phyloP scores from a whole-genome alignment of 2,113 vertebrate species.

The Synodontis membranacea region DNA sequence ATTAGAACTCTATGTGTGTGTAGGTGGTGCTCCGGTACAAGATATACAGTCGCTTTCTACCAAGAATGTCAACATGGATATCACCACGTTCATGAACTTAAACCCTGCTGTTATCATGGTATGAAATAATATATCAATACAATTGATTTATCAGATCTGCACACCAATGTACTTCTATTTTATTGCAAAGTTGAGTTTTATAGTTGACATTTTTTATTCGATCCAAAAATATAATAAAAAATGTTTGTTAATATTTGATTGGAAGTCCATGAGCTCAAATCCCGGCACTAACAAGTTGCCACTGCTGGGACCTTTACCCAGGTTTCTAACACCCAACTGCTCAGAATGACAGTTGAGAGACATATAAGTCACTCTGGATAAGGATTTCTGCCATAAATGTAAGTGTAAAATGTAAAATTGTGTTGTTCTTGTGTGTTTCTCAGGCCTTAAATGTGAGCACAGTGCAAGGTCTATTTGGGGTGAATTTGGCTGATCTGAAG shows the following conservation, averaged over 20 bases:
- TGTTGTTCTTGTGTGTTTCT: background rate
- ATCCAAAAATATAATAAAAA: background rate
- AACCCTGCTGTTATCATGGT: constrained; percentile 38
- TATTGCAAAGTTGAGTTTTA: background rate
- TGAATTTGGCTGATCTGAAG: constrained; percentile 42
- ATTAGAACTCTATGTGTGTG: background rate
- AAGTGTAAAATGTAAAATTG: background rate
- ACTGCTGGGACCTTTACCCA: background rate
- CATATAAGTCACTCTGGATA: background rate
- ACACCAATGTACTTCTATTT: background rate
- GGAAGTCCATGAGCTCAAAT: background rate
- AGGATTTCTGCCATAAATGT: background rate
- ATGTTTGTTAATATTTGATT: background rate
- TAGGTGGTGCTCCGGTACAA: constrained; percentile 46
- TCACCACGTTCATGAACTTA: constrained; percentile 33
- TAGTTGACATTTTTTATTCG: background rate
- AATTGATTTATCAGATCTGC: background rate
- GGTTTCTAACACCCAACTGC: background rate
- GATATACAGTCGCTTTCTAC: constrained; percentile 36
- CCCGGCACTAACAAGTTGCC: background rate
- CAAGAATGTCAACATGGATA: constrained; percentile 50
- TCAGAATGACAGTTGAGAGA: background rate
- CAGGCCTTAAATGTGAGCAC: constrained; percentile 40
- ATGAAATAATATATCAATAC: constrained; percentile 7
- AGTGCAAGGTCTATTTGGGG: constrained; percentile 34